A percentile compares a stretch with the other conserved stretches of the same genome.
These are phyloP conservation scores for Saccopteryx bilineata DNA, from an alignment of 2,113 vertebrate species.

Conservation along the genomic window DNA sequence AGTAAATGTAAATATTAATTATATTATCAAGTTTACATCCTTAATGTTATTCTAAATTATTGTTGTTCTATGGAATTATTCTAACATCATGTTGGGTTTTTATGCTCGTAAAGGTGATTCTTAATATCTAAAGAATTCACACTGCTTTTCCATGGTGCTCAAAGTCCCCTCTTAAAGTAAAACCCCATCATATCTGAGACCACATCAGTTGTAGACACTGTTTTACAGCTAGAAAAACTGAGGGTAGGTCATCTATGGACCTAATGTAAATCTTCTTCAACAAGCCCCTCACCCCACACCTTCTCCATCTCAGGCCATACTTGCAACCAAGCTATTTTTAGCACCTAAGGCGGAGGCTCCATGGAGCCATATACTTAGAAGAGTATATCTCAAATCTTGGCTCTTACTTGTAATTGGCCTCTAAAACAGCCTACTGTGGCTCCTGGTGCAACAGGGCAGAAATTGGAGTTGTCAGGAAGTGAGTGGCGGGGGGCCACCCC, in stretches of 20 bases:
- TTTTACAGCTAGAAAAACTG: not conserved
- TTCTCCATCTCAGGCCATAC: not conserved
- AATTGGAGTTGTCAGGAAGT: not conserved
- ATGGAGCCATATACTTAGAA: not conserved
- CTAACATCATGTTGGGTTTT: not conserved
- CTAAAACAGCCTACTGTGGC: not conserved
- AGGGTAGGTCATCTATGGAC: not conserved
- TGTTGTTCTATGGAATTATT: not conserved
- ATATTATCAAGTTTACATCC: not conserved
- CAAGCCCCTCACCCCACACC: not conserved
- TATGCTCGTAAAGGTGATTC: not conserved
- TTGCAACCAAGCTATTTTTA: not conserved
- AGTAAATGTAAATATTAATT: not conserved
- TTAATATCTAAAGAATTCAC: slow-evolving; percentile 1
- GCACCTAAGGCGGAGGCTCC: no score
- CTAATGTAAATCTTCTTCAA: not conserved
- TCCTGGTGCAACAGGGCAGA: not conserved
- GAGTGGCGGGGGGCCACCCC: not conserved
- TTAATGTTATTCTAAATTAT: not conserved
- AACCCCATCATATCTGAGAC: not conserved
- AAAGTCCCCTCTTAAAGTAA: not conserved
- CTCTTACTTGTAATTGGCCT: not conserved
- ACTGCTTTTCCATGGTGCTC: not conserved
- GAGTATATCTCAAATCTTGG: not conserved
- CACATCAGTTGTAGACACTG: not conserved